Conservation (phyloP, 1,140 invertebrate species). For the Meteorus sp. region DNA sequence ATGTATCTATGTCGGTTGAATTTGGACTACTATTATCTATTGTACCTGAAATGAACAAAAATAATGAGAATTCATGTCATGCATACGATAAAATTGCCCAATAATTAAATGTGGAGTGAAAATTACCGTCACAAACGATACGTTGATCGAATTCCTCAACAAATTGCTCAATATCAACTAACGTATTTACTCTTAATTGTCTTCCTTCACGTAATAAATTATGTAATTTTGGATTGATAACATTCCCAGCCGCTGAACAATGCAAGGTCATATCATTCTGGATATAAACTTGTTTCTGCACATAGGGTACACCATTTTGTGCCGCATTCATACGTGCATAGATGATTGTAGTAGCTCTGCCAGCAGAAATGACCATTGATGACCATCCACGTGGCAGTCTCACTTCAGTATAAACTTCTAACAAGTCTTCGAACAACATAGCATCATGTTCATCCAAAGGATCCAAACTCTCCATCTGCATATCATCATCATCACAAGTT, state of each 20-base stretch:
- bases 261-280: constrained; percentile 50
- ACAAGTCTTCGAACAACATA: constrained; percentile 51
- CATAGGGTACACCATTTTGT: constrained; percentile 44
- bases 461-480: constrained; percentile 18
- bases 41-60: constrained; percentile 11
- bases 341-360: constrained; percentile 43
- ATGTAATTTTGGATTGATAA: constrained; percentile 43
- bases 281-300: constrained; percentile 50
- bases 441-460: constrained; percentile 16
- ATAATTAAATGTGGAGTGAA: constrained; percentile 4
- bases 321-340: constrained; percentile 45
- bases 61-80: not conserved
- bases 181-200: constrained; percentile 34
- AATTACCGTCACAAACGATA: constrained; percentile 46
- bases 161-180: constrained; percentile 48
- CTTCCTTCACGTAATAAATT: constrained; percentile 42
- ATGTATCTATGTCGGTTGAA: constrained; percentile 31
- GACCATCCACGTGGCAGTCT: constrained; percentile 49
- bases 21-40: constrained; percentile 19
- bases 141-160: constrained; percentile 51
- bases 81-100: not conserved
- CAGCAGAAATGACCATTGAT: constrained; percentile 46
- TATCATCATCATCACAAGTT: constrained; percentile 8
- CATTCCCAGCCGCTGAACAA: constrained; percentile 42
- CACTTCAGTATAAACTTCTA: constrained; percentile 49